phyloP scores from a whole-genome alignment of 1,140 invertebrate species.

The Lordiphosa clarofinis region DNA sequence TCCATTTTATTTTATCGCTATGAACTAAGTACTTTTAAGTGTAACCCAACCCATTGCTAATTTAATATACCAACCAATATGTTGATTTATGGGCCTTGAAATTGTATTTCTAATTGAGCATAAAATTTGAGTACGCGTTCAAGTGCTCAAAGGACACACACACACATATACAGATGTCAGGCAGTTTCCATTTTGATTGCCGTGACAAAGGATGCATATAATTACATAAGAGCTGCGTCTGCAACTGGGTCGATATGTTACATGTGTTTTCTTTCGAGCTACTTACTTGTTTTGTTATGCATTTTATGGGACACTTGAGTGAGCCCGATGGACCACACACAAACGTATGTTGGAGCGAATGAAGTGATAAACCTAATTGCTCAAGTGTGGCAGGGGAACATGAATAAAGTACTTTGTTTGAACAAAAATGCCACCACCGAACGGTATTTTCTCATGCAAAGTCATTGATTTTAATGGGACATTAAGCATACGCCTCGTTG shows the following conservation, averaged over 20 bases:
- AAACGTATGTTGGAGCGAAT: constrained; percentile 25
- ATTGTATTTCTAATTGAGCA: constrained; percentile 72
- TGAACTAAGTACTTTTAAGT: neutral
- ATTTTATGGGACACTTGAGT: constrained; percentile 42
- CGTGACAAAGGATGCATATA: constrained; percentile 68
- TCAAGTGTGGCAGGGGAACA: constrained; percentile 22
- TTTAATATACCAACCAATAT: constrained; percentile 21
- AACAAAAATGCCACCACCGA: constrained; percentile 33
- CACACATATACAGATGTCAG: constrained; percentile 18
- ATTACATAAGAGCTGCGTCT: constrained; percentile 45
- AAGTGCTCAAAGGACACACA: constrained; percentile 47
- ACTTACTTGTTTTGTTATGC: constrained; percentile 50
- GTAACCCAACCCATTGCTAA: constrained; percentile 46
- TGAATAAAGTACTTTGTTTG: constrained; percentile 33
- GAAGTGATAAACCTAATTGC: constrained; percentile 69
- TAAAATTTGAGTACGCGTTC: constrained; percentile 67
- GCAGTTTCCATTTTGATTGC: constrained; percentile 37
- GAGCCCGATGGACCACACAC: constrained; percentile 51
- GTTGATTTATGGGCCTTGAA: constrained; percentile 56
- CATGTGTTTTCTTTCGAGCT: constrained; percentile 41
- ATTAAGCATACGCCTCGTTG: constrained; percentile 75
- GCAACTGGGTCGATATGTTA: constrained; percentile 28
- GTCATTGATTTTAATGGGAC: constrained; percentile 70
- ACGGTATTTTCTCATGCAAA: constrained; percentile 40
- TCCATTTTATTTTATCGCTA: too few species aligned